A percentile compares a stretch with the other conserved stretches of the same genome.
phyloP scores from a whole-genome alignment of 2,797 vertebrate species.

The Tenualosa thibaudeaui region DNA sequence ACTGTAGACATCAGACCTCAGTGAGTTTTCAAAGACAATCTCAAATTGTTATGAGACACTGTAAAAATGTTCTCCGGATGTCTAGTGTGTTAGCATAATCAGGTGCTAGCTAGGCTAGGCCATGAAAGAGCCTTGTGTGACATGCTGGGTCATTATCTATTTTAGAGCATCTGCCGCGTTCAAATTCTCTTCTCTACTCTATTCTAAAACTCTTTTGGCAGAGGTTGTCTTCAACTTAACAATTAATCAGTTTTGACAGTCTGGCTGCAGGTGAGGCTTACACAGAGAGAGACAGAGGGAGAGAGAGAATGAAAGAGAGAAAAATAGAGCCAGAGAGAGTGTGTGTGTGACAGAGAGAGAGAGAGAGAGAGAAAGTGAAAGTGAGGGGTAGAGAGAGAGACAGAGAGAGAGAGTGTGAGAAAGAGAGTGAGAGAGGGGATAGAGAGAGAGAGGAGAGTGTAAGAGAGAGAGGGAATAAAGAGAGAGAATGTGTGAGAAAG shows the following conservation, averaged over 20 bases:
- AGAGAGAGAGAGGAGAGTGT: not conserved
- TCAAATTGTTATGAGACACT: not conserved
- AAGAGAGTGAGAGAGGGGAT: constrained; percentile 59
- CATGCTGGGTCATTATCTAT: not conserved
- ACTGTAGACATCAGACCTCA: not conserved
- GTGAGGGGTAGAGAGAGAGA: not conserved
- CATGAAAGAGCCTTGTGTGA: not conserved
- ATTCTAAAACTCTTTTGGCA: constrained; percentile 44
- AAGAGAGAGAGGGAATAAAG: not conserved
- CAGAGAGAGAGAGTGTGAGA: not conserved
- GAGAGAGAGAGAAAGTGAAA: constrained; percentile 17
- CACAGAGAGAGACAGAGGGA: constrained; percentile 58
- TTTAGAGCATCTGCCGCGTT: not conserved
- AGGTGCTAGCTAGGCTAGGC: not conserved
- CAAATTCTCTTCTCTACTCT: too few species aligned
- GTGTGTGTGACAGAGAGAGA: constrained; percentile 53
- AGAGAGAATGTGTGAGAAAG: not conserved
- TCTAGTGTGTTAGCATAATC: not conserved
- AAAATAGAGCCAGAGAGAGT: not conserved
- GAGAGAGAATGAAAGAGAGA: constrained; percentile 20
- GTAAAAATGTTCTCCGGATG: not conserved
- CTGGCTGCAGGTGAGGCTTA: constrained; percentile 70
- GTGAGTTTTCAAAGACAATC: not conserved
- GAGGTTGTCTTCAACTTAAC: constrained; percentile 53
- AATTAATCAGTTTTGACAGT: constrained; percentile 67